Percentiles rank a stretch among this genome's conserved stretches.
phyloP scores from a whole-genome alignment of 2,888 invertebrate genomes.

The Sinelater perroti region DNA sequence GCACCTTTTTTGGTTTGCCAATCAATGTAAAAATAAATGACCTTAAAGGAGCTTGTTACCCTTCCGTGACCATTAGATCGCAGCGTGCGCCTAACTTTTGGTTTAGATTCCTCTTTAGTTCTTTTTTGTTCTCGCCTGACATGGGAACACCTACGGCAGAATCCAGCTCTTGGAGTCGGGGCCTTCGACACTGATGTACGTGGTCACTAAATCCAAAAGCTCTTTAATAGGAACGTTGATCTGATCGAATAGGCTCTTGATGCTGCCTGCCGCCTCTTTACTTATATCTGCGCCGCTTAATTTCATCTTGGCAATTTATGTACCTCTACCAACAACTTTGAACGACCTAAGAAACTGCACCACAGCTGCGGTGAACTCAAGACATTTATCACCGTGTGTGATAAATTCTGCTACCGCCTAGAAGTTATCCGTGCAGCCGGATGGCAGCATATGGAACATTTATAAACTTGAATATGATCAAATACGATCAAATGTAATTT shows the following conservation, averaged over 20 bases:
- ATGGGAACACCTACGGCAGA: slow-evolving; percentile 49
- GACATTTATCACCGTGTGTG: no score
- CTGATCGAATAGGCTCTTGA: slow-evolving; percentile 41
- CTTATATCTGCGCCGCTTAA: slow-evolving; percentile 29
- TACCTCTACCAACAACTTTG: no score
- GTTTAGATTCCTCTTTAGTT: slow-evolving; percentile 52
- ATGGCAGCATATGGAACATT: no score
- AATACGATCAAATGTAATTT: no score
- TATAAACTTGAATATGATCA: no score
- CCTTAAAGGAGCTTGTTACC: slow-evolving; percentile 93
- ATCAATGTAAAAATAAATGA: slow-evolving; percentile 86
- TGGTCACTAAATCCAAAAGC: slow-evolving; percentile 75
- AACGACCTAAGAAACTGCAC: no score
- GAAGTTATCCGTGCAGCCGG: no score
- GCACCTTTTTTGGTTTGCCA: slow-evolving; percentile 81
- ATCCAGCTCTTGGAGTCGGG: slow-evolving; percentile 65
- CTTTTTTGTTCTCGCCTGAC: slow-evolving; percentile 46
- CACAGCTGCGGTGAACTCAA: no score
- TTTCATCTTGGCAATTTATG: no score
- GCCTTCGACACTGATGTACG: slow-evolving; percentile 61
- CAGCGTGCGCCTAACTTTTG: slow-evolving; percentile 54
- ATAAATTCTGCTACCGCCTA: no score
- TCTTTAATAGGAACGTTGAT: slow-evolving; percentile 59
- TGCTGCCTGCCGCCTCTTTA: slow-evolving; percentile 34
- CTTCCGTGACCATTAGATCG: slow-evolving; percentile 84